Evolutionary conservation across 1,140 invertebrate species (phyloP), one percentile per base, ranked within the genome.

Genomic region (Chironomus tepperi): DNA sequence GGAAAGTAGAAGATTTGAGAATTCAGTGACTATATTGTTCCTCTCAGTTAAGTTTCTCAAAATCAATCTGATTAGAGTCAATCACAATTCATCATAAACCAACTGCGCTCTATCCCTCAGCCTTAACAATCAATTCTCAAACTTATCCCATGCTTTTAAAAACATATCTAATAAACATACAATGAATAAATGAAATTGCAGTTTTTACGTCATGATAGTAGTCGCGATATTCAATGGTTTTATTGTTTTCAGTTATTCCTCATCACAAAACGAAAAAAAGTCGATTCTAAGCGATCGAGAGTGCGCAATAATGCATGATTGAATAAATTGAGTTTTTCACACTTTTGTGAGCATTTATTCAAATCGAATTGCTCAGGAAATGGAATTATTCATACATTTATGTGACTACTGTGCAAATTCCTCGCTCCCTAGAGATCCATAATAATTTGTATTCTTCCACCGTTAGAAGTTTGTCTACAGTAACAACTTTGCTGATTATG

Each of bases 301-400:
- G 16, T 70, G 16, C 16, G 7, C 64, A 70, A 19, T 57, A 57
- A 57, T 57, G 47, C 47, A 57, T 57, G 47, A 70, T 70, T 21
- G 65, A 70, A 70, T 70, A 70, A 70, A 70, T 70, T 70, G 65
- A 70, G 65, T 21, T 19, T 70, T 70, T 70, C 65, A 70, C 65
- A 70, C 65, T 70, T 67, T 70, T 21, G 19, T 70, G 65, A 70
- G 65, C 65, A 19, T 70, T 70, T 70, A 70, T 70, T 70, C 18
- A 70, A 70, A 70, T 70, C 65, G 18, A 70, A 70, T 70, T 70
- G 65, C 65, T 16, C 65, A 70, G 65, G 65, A 70, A 70, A 19
- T 70, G 65, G 65, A 70, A 70, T 70, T 70, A 70, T 70, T 70
- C 19, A 70, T 57, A 57, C 24, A 34, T 34, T 34, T 34, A 34